phyloP scores from a whole-genome alignment of 2,888 invertebrate genomes.

The Chloroclysta siterata region DNA sequence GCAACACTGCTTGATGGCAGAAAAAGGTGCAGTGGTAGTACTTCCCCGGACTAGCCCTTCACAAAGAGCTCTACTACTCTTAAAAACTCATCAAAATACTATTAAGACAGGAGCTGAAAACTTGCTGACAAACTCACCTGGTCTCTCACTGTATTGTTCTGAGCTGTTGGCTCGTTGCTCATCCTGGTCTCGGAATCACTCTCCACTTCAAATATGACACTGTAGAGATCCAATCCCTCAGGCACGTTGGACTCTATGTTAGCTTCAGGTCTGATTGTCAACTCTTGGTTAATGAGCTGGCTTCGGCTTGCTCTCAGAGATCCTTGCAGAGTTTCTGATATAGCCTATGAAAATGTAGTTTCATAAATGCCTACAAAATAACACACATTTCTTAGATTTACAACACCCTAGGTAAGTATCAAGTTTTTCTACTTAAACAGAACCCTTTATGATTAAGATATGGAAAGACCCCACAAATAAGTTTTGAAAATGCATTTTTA shows the following conservation, averaged over 20 bases:
- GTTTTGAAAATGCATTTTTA: too few relatives aligned
- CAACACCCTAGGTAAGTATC: too few relatives aligned
- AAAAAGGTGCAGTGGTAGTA: too few relatives aligned
- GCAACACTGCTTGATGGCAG: too few relatives aligned
- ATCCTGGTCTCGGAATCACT: conserved; percentile 71
- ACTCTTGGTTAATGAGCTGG: conserved; percentile 73
- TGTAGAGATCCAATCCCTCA: conserved; percentile 73
- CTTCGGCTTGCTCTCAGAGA: conserved; percentile 72
- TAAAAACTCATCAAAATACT: too few relatives aligned
- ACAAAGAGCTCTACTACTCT: too few relatives aligned
- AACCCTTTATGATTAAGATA: too few relatives aligned
- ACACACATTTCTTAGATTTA: too few relatives aligned
- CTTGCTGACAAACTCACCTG: conserved; percentile 52
- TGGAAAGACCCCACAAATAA: too few relatives aligned
- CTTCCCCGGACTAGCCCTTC: too few relatives aligned
- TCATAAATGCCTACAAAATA: background rate
- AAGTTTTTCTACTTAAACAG: too few relatives aligned
- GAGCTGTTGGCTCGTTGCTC: conserved; percentile 64
- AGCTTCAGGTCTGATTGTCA: conserved; percentile 76
- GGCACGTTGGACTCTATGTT: conserved; percentile 79
- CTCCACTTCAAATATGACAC: conserved; percentile 76
- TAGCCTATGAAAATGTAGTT: conserved; percentile 61
- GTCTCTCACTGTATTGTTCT: conserved; percentile 56
- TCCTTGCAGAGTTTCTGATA: conserved; percentile 72
- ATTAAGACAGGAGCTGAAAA: background rate